Evolutionary conservation across 1,140 invertebrate genomes (phyloP), one percentile per base, ranked within the genome.

Genomic region (Drosophila kohkoa): DNA sequence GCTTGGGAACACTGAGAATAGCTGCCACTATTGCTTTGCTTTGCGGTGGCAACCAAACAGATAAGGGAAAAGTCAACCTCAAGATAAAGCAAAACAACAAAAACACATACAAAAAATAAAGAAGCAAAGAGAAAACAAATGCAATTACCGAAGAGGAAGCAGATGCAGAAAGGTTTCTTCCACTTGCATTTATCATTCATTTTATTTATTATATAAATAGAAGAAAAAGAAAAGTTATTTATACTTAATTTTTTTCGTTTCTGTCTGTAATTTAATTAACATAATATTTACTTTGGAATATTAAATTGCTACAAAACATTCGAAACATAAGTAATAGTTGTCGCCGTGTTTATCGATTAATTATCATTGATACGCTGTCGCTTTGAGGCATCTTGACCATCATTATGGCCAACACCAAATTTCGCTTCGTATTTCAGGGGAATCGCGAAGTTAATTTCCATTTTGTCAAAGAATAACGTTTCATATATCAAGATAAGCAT

Each of bases 401-500:
- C 46, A 13, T 48, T 48, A 20, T 48, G 46, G 46, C 46, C 46
- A 57, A 57, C 54, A 57, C 57, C 57, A 59, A 59, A 57, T 57
- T 64, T 64, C 16, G 60, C 60, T 67, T 64, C 49, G 67, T 28
- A 54, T 58, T 65, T 58, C 32, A 35, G 55, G 5, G n/a, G 3
- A 57, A 63, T 67, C n/a, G 25, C 16, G 49, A 63, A 77, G 60
- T 63, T 74, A 60, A 81, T 87, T 82, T 79, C 71, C 75, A 79
- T 69, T 86, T 78, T 63, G 55, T 71, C 65, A 41, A 32, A 38
- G 41, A 51, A 13, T 77, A 83, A 81, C 60, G 75, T 77, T 66
- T 82, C 68, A 76, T 76, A 82, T 77, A 73, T 81, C 63, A 57
- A 79, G 82, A 87, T 82, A 79, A 74, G 25, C 64, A 82, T 79